These are phyloP conservation scores for Pampusana beccarii DNA, from an alignment of 2,113 vertebrate genomes.

Conservation along the genomic window DNA sequence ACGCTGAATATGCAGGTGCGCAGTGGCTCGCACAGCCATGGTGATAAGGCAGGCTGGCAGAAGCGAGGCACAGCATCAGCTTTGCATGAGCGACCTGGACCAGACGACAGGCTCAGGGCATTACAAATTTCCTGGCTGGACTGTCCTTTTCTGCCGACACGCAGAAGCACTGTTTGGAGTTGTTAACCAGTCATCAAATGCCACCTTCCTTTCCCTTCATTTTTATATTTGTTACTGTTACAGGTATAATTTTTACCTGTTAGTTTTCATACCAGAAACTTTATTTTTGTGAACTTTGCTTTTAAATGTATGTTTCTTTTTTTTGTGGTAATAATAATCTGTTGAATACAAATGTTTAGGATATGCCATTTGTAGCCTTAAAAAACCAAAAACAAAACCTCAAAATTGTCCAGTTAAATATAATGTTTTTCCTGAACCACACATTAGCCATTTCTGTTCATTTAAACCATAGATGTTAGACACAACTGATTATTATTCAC, in stretches of 20 bases:
- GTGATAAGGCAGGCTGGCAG: neutral
- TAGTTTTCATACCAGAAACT: neutral
- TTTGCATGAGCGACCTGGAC: rapidly evolving
- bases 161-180: neutral
- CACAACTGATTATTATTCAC: neutral
- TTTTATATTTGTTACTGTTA: neutral
- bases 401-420: neutral
- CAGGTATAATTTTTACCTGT: neutral
- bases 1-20: too few species aligned
- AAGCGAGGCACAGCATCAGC: rapidly evolving
- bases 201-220: neutral
- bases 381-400: neutral
- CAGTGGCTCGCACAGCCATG: rapidly evolving
- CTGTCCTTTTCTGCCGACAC: neutral
- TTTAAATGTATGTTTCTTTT: neutral
- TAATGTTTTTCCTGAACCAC: neutral
- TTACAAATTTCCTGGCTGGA: rapidly evolving
- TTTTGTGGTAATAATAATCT: neutral
- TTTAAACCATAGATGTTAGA: neutral
- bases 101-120: neutral
- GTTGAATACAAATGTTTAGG: neutral
- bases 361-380: neutral
- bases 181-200: neutral
- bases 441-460: neutral
- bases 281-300: neutral